Conservation (phyloP, 2,797 vertebrate genomes). For the Arremon aurantiirostris region DNA sequence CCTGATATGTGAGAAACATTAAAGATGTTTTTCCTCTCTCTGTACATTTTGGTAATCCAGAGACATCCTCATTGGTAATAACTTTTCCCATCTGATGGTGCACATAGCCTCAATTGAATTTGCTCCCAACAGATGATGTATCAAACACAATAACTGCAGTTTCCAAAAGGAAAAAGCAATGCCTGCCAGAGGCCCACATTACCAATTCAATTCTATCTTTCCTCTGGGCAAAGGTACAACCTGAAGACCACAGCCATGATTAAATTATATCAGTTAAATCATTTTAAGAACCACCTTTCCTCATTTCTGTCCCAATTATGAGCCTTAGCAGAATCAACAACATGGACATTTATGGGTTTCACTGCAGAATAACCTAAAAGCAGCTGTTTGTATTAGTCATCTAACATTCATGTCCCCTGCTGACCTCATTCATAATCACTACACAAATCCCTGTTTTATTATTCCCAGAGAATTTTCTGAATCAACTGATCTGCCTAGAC, state of each 20-base stretch:
- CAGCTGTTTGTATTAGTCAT: not conserved
- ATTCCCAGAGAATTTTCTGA: not conserved
- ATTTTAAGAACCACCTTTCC: slow-evolving; percentile 50
- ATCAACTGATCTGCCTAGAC: not conserved
- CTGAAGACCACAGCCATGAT: slow-evolving; percentile 35
- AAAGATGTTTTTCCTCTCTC: not conserved
- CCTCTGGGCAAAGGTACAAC: slow-evolving; percentile 67
- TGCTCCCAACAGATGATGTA: not conserved
- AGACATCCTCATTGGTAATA: not conserved
- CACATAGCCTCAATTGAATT: slow-evolving; percentile 57
- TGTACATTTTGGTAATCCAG: slow-evolving; percentile 9
- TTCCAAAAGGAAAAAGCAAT: slow-evolving; percentile 73
- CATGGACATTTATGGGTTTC: slow-evolving; percentile 5
- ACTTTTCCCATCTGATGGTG: slow-evolving; percentile 38
- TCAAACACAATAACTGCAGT: slow-evolving; percentile 18
- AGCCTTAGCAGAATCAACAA: slow-evolving; percentile 16
- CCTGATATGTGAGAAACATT: not conserved
- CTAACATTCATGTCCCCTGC: not conserved
- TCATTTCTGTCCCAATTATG: not conserved
- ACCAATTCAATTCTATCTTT: slow-evolving; percentile 74
- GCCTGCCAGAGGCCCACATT: slow-evolving; percentile 66
- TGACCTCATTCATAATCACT: not conserved
- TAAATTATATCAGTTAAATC: slow-evolving; percentile 58
- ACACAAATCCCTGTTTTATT: not conserved
- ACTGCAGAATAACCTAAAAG: slow-evolving; percentile 25